Conservation (phyloP, 2,113 vertebrate species). For the Dissostichus mawsoni region DNA sequence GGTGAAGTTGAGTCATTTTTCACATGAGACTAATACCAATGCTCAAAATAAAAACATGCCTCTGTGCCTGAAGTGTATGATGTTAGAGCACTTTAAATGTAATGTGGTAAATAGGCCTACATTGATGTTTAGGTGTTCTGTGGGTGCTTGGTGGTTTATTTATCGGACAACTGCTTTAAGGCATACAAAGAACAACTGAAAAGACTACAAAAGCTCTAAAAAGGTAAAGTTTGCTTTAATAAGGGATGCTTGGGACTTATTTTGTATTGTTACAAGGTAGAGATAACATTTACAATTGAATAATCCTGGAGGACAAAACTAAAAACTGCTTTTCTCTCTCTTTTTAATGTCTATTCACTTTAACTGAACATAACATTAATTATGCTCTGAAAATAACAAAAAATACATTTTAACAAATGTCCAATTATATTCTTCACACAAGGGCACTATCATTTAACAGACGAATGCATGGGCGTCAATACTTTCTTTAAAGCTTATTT, state of each 20-base stretch:
- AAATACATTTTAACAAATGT: background rate
- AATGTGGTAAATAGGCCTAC: too few relatives aligned
- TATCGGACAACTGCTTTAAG: too few relatives aligned
- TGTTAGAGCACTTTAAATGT: too few relatives aligned
- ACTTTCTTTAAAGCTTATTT: background rate
- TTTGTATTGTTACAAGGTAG: background rate
- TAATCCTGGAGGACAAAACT: too few relatives aligned
- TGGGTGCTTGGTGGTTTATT: too few relatives aligned
- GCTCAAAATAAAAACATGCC: background rate
- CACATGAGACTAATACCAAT: conserved; percentile 12
- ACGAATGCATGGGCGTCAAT: conserved; percentile 3
- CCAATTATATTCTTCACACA: background rate
- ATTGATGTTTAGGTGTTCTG: too few relatives aligned
- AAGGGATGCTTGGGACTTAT: background rate
- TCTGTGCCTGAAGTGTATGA: background rate
- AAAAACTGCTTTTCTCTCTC: background rate
- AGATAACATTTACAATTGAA: background rate
- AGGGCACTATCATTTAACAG: background rate
- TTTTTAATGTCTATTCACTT: background rate
- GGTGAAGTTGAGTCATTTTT: conserved; percentile 42
- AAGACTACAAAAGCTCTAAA: too few relatives aligned
- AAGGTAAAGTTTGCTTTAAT: background rate
- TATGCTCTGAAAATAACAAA: background rate
- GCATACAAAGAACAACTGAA: too few relatives aligned
- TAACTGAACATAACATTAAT: background rate